Evolutionary conservation across 2,113 vertebrate species (phyloP).

Genomic region (Leptobrachium leishanense): DNA sequence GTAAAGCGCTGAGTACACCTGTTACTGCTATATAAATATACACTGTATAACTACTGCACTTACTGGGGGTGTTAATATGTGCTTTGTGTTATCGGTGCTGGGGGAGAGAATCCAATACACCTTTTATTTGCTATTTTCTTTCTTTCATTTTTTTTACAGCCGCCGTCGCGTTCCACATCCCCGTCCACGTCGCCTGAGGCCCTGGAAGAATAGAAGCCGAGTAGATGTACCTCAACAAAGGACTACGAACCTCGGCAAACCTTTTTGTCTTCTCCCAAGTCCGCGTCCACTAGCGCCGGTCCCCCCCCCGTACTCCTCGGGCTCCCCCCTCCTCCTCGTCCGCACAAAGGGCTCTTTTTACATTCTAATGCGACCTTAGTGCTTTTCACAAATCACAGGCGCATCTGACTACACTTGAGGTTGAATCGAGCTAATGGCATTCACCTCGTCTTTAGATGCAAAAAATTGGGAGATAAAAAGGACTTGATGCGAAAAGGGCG

Average conservation of each 20-base stretch:
- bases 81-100: too few species aligned
- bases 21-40: too few species aligned
- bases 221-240: slow-evolving; percentile 66
- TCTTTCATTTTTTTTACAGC: slow-evolving; percentile 47
- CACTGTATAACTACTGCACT: too few species aligned
- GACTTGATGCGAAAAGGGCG: slow-evolving; percentile 76
- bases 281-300: slow-evolving; percentile 75
- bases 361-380: slow-evolving; percentile 85
- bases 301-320: slow-evolving; percentile 68
- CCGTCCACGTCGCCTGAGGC: slow-evolving; percentile 60
- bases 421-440: slow-evolving; percentile 84
- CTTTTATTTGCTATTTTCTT: too few species aligned
- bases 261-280: slow-evolving; percentile 73
- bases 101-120: too few species aligned
- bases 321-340: slow-evolving; percentile 66
- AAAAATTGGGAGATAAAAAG: slow-evolving; percentile 89
- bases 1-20: too few species aligned
- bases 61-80: too few species aligned
- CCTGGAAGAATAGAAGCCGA: slow-evolving; percentile 62
- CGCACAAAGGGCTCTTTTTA: slow-evolving; percentile 77
- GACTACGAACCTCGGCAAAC: slow-evolving; percentile 60
- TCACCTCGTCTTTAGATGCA: slow-evolving; percentile 83
- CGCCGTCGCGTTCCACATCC: slow-evolving; percentile 59
- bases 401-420: slow-evolving; percentile 84
- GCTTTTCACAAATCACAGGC: slow-evolving; percentile 78